Evolutionary conservation across 2,888 invertebrate genomes (phyloP), one percentile per base, ranked within the genome.

Genomic region (Trypoxylon attenuatum): DNA sequence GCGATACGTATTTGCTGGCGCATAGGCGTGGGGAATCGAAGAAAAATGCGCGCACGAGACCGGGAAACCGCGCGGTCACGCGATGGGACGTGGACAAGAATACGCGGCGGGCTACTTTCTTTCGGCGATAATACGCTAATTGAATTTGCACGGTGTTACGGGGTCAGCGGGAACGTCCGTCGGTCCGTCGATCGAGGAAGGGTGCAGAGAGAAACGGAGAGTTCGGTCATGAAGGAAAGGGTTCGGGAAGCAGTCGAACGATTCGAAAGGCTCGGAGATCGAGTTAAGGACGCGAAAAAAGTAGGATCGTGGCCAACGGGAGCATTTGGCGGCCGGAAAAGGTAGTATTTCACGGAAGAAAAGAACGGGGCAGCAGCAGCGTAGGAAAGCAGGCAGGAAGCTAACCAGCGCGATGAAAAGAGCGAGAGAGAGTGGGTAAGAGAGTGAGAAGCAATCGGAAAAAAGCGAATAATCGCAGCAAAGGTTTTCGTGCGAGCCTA

Each of bases 401-500:
- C 29, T 45, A 25, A 25, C 5, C 25, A 25, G 25, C 5, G 25
- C 25, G 8, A 25, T 8, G 8, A 25, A 8, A 5, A 5, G 5
- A 25, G 5, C 8, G 29, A 29, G 29, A 1, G 5, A 29, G 29
- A 29, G 29, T n/a, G 59, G 42, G 52, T 53, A 49, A 47, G 46
- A 43, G 51, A 18, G 38, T 29, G 56, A 49, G 16, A 38, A 64
- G 65, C 61, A 54, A 54, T 62, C 53, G 63, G 63, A 67, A 71
- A 63, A 69, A 58, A 60, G 62, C 60, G 65, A 72, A 69, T 73
- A 74, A 76, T 76, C 76, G 59, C 68, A 54, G 43, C 42, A 46
- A 59, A 53, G 64, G 61, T 49, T 76, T 73, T 73, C 73, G 73
- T 75, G 76, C 68, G 70, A 77, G 73, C 73, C 67, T 69, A 71